Conservation (phyloP, 2,888 invertebrate genomes). For the Acanthosepion lycidas region DNA sequence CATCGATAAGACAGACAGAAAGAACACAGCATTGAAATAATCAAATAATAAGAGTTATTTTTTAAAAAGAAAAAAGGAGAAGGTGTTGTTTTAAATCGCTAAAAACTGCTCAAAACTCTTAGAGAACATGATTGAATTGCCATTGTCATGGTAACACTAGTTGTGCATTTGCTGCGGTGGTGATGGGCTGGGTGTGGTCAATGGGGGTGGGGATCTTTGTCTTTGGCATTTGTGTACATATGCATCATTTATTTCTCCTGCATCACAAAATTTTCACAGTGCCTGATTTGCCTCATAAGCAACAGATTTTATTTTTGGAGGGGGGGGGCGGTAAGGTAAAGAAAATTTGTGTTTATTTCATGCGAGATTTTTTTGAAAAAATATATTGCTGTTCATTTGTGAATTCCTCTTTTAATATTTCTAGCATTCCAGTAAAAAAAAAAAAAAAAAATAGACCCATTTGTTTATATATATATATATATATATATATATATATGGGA, state of each 20-base stretch:
- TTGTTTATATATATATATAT: neutral
- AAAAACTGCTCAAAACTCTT: neutral
- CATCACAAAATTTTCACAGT: neutral
- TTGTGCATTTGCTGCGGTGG: neutral
- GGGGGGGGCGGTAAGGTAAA: neutral
- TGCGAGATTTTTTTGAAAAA: slow-evolving; percentile 33
- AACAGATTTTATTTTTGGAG: neutral
- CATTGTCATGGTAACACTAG: slow-evolving; percentile 5
- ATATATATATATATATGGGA: neutral
- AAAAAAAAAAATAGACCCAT: neutral
- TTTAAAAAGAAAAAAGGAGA: neutral
- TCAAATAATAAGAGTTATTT: neutral
- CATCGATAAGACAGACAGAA: neutral
- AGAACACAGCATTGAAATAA: neutral
- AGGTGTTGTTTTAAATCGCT: neutral
- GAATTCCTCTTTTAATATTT: neutral
- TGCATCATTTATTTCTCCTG: neutral
- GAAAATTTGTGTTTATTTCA: neutral
- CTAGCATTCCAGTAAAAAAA: no score
- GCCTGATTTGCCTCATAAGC: neutral
- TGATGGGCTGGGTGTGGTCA: no score
- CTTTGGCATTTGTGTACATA: neutral
- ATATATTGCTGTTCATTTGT: neutral
- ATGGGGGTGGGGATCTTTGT: neutral
- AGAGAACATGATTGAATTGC: neutral